phyloP scores from a whole-genome alignment of 2,888 invertebrate genomes.

The Oscheius sp. region DNA sequence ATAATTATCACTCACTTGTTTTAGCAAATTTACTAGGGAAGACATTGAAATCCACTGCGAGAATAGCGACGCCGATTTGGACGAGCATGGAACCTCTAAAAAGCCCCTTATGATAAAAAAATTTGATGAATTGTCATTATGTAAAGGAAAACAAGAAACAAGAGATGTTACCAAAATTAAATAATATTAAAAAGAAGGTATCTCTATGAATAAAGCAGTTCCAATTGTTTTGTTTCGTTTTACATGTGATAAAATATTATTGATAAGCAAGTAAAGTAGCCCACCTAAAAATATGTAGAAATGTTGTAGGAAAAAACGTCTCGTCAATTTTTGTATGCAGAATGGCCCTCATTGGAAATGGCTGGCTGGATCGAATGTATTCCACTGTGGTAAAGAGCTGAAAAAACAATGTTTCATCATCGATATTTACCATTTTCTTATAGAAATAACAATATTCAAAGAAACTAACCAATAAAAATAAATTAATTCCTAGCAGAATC shows the following conservation, averaged over 20 bases:
- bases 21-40: constrained; percentile 89
- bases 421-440: background rate
- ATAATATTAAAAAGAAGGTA: too few species aligned
- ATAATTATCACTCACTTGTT: constrained; percentile 76
- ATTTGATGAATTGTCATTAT: background rate
- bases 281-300: constrained; percentile 1
- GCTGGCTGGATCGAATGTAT: background rate
- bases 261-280: too few species aligned
- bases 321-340: constrained; percentile 1
- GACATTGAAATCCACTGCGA: constrained; percentile 89
- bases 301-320: constrained; percentile 3
- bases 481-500: background rate
- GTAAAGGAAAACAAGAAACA: background rate
- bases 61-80: constrained; percentile 82
- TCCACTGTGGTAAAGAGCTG: background rate
- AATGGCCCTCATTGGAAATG: background rate
- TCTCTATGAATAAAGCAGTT: too few species aligned
- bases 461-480: constrained; percentile 9
- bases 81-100: constrained; percentile 70
- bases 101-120: background rate
- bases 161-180: too few species aligned
- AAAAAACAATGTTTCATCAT: too few species aligned
- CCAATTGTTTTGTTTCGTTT: too few species aligned
- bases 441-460: too few species aligned
- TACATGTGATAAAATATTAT: too few species aligned